These are phyloP conservation scores for Scleropages formosus DNA, from an alignment of 2,797 vertebrate species.

Conservation along the genomic window DNA sequence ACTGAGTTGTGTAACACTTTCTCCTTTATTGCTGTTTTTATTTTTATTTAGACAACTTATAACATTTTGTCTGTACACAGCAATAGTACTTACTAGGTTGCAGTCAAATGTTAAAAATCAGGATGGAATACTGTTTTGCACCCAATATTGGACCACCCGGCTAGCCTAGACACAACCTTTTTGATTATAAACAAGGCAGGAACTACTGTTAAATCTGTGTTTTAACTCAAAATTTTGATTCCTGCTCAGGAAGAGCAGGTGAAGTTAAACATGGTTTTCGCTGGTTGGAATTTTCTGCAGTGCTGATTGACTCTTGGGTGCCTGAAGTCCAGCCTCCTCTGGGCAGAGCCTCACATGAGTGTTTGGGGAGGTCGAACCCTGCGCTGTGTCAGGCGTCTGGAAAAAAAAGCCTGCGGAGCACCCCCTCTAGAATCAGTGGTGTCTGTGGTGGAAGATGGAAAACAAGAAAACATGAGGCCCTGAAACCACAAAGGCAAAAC, in stretches of 20 bases:
- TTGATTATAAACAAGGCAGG: background rate
- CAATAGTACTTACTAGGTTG: no score
- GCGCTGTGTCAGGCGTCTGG: slow-evolving; percentile 75
- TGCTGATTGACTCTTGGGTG: slow-evolving; percentile 63
- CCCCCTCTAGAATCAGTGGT: slow-evolving; percentile 48
- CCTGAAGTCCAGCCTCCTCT: slow-evolving; percentile 85
- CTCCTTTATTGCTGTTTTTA: no score
- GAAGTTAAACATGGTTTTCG: background rate
- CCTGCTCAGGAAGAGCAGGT: background rate
- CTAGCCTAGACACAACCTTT: slow-evolving; percentile 3
- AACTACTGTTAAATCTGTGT: no score
- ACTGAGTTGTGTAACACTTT: no score
- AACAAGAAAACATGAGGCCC: slow-evolving; percentile 17
- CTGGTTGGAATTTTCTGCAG: background rate
- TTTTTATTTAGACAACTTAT: no score
- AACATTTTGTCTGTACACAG: no score
- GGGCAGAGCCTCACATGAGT: slow-evolving; percentile 73
- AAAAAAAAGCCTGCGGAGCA: slow-evolving; percentile 9
- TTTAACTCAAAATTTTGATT: no score
- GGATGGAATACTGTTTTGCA: no score
- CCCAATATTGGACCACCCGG: no score
- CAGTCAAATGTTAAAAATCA: no score
- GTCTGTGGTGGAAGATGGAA: slow-evolving; percentile 61
- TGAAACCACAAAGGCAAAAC: slow-evolving; percentile 16
- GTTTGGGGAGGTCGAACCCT: slow-evolving; percentile 47